Conservation (phyloP, 1,140 invertebrate species). For the Zaprionus inermis region DNA sequence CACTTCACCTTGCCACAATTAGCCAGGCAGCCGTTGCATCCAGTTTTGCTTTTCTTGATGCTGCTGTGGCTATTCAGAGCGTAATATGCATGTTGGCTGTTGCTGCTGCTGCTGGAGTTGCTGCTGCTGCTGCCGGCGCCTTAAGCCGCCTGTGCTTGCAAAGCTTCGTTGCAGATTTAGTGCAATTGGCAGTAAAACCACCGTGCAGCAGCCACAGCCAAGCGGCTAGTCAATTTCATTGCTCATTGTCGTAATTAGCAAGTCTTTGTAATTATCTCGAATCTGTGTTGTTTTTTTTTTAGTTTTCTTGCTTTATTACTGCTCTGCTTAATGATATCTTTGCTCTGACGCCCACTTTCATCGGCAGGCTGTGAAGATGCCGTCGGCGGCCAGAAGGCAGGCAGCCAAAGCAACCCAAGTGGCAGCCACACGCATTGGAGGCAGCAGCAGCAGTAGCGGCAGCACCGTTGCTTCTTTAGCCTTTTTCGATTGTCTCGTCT, state of each 20-base stretch:
- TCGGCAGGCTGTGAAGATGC: conserved; percentile 44
- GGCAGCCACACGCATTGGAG: not conserved
- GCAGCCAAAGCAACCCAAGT: not conserved
- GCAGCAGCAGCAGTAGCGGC: conserved; percentile 3
- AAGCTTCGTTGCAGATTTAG: conserved; percentile 83
- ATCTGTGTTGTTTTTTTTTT: conserved; percentile 38
- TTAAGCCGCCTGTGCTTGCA: conserved; percentile 40
- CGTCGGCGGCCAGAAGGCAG: conserved; percentile 10
- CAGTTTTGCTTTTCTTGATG: conserved; percentile 59
- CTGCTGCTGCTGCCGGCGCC: conserved; percentile 43
- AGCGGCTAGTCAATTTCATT: conserved; percentile 57
- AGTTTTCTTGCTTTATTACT: conserved; percentile 22
- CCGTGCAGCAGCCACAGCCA: conserved; percentile 12
- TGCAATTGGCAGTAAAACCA: conserved; percentile 58
- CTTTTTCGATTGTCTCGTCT: conserved; percentile 45
- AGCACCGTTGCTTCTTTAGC: conserved; percentile 6
- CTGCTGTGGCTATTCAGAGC: conserved; percentile 74
- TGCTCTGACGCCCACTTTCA: conserved; percentile 74
- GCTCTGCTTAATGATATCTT: conserved; percentile 53
- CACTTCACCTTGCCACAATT: conserved; percentile 81
- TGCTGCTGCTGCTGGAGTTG: conserved; percentile 1
- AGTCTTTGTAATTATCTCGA: conserved; percentile 72
- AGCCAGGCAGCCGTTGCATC: conserved; percentile 77
- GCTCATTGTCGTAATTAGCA: conserved; percentile 77
- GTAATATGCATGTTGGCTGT: conserved; percentile 80